Percentiles rank a stretch among this genome's conserved stretches.
Evolutionary conservation across 2,888 invertebrate species (phyloP).

Genomic region (Isoperla grammatica): DNA sequence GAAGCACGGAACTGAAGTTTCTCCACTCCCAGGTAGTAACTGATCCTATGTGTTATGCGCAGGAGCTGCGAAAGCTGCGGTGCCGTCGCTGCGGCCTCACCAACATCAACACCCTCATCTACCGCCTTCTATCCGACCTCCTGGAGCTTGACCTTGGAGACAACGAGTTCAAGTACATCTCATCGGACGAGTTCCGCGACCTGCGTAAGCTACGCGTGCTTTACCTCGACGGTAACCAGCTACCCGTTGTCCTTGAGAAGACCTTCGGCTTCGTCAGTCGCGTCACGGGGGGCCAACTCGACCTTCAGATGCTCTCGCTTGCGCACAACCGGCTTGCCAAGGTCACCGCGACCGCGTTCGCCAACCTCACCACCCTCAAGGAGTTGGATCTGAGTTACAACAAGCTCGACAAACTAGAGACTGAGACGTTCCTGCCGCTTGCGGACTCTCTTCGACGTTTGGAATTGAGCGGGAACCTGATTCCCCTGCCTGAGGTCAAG

Average conservation of each 20-base stretch:
- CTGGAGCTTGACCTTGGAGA: conserved; percentile 70
- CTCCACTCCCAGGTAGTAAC: too few species aligned
- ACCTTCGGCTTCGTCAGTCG: conserved; percentile 55
- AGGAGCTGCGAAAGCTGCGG: conserved; percentile 63
- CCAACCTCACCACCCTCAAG: conserved; percentile 61
- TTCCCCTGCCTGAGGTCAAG: conserved; percentile 52
- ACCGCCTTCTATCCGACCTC: conserved; percentile 66
- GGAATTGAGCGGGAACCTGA: conserved; percentile 64
- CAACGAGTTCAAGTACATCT: conserved; percentile 69
- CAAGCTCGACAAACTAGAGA: conserved; percentile 62
- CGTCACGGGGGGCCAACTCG: conserved; percentile 35
- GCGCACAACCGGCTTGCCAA: conserved; percentile 69
- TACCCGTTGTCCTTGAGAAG: conserved; percentile 67
- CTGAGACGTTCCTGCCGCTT: conserved; percentile 54
- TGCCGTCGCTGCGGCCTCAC: conserved; percentile 67
- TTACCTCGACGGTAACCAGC: conserved; percentile 67
- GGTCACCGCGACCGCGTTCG: conserved; percentile 66
- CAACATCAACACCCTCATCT: conserved; percentile 72
- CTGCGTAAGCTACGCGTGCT: conserved; percentile 60
- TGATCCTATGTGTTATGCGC: conserved; percentile 42
- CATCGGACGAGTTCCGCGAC: conserved; percentile 65
- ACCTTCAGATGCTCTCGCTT: conserved; percentile 53
- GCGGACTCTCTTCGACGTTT: conserved; percentile 58
- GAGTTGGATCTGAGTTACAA: conserved; percentile 72
- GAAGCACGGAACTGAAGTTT: too few species aligned